Evolutionary conservation across 1,140 invertebrate genomes (phyloP), one percentile per base, ranked within the genome.

Genomic region (Aphaenogaster ashmeadi): DNA sequence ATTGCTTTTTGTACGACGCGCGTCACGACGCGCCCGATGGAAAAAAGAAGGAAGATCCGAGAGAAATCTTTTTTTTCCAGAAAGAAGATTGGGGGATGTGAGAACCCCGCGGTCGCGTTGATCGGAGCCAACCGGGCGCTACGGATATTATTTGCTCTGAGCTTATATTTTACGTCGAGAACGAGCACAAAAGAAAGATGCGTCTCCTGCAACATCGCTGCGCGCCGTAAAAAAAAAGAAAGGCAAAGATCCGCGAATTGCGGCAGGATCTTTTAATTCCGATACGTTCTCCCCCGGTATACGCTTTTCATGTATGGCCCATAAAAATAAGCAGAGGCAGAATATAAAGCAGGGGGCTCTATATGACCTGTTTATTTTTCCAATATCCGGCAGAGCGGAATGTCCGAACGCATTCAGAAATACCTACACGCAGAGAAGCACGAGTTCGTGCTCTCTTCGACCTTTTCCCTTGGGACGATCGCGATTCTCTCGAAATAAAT

Each of bases 251-350:
- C n/a, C 21, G 36, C 21, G 69, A 83, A 33, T 60, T 44, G n/a
- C 21, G 9, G 33, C 3, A 50, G 38, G 44, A 79, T 52, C 60
- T 79, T 84, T 47, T 56, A 83, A 87, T 79, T 83, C 64, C 36
- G 21, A 62, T 44, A 58, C 11, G 41, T 71, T 60, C 58, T 83
- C 33, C 38, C n/a, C 3, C 21, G 54, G 54, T 33, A 27, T 2
- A 8, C 58, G 71, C 47, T 84, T 81, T 33, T 50, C 54, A 21
- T 44, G 21, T 50, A 21, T 4, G 18, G 44, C 11, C 18, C 50
- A 64, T 75, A 90, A 90, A 90, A 90, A 86, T 79, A 89, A 90
- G 33, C 84, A 56, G 56, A 36, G 8, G 27, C 66, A 38, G 74
- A 85, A 90, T 79, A 88, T 85, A 72, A 58, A 66, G 33, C 86